Evolutionary conservation across 2,797 vertebrate genomes (phyloP).

Genomic region (Holocentrus rufus): DNA sequence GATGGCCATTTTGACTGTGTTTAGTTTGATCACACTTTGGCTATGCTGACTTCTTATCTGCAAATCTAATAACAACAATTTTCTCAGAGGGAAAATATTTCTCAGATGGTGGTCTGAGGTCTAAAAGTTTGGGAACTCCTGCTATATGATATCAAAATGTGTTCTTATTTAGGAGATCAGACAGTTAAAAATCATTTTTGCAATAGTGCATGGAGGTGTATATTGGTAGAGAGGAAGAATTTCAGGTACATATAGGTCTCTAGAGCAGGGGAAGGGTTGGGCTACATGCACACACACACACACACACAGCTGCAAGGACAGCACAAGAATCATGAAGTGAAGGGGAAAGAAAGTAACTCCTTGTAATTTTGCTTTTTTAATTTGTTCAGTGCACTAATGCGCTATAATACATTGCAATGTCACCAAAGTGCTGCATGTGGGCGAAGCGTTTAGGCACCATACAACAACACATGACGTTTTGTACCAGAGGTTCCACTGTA

Average conservation of each 20-base stretch:
- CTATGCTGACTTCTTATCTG: too few relatives aligned
- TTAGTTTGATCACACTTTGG: too few relatives aligned
- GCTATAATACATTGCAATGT: neutral
- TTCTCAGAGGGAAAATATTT: too few relatives aligned
- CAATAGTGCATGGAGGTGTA: neutral
- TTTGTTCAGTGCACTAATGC: too few relatives aligned
- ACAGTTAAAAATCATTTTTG: slow-evolving; percentile 9
- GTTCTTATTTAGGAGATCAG: neutral
- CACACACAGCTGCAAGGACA: slow-evolving; percentile 2
- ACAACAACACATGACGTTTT: slow-evolving; percentile 20
- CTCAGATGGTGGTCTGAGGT: too few relatives aligned
- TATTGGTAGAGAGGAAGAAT: neutral
- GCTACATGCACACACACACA: neutral
- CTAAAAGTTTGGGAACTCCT: too few relatives aligned
- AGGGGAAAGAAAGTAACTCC: too few relatives aligned
- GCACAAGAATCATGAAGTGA: neutral
- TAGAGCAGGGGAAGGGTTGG: neutral
- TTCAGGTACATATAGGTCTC: neutral
- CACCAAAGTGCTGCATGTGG: neutral
- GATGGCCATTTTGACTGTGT: too few relatives aligned
- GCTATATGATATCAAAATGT: neutral
- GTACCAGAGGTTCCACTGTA: neutral
- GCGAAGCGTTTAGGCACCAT: neutral
- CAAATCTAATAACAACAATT: too few relatives aligned
- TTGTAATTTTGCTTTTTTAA: too few relatives aligned